These are phyloP conservation scores for Myotis pilosus DNA, from an alignment of 2,797 vertebrate genomes.

Conservation along the genomic window DNA sequence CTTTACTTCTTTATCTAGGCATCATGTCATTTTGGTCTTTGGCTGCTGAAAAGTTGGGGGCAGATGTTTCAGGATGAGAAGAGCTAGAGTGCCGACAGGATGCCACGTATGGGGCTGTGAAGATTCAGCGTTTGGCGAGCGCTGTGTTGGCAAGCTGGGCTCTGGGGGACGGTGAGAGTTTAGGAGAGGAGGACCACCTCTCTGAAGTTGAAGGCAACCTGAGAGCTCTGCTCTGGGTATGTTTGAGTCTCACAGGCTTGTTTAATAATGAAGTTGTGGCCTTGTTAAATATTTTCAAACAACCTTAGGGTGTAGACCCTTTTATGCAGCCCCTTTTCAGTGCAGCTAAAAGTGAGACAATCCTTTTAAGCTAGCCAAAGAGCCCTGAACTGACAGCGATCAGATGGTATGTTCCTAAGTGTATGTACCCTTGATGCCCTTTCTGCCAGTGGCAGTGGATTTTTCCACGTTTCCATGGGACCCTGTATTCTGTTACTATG, in stretches of 20 bases:
- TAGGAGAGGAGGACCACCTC: not conserved
- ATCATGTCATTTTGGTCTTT: not conserved
- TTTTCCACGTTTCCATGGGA: conserved; percentile 76
- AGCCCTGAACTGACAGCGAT: not conserved
- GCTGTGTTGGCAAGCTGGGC: not conserved
- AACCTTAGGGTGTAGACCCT: not conserved
- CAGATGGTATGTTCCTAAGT: not conserved
- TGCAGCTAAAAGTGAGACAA: conserved; percentile 40
- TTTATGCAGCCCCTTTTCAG: conserved; percentile 17
- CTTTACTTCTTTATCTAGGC: not conserved
- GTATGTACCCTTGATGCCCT: conserved; percentile 28
- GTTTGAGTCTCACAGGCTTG: conserved; percentile 5
- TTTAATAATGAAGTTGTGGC: conserved; percentile 50
- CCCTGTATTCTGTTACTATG: conserved; percentile 69
- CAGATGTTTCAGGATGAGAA: not conserved
- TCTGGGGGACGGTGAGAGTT: not conserved
- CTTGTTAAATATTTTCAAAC: conserved; percentile 46
- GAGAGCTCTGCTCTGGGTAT: not conserved
- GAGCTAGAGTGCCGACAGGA: not conserved
- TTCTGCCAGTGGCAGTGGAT: conserved; percentile 12
- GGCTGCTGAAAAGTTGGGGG: not conserved
- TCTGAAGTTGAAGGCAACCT: not conserved
- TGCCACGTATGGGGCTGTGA: not conserved
- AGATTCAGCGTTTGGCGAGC: not conserved
- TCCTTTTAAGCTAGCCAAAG: conserved; percentile 9